A percentile compares a stretch with the other conserved stretches of the same genome.
Evolutionary conservation across 2,797 vertebrate species (phyloP).

Genomic region (Chaetophractus vellerosus): DNA sequence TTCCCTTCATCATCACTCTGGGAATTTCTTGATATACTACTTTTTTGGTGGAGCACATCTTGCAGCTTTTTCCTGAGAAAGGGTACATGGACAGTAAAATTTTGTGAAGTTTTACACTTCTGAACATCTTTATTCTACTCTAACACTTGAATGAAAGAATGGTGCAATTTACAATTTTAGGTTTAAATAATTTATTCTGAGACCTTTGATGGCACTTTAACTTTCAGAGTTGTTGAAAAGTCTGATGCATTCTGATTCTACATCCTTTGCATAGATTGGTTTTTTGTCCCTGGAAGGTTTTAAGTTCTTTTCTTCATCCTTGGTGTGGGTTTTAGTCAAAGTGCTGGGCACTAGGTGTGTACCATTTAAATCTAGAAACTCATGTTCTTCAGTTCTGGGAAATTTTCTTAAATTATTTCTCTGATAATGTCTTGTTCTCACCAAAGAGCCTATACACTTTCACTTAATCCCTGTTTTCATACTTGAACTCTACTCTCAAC

Average conservation of each 20-base stretch:
- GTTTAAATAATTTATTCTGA: constrained; percentile 1
- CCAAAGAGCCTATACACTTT: not conserved
- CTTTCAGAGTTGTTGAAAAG: constrained; percentile 15
- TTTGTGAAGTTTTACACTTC: not conserved
- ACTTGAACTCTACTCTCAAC: not conserved
- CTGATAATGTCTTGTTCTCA: not conserved
- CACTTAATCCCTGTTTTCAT: not conserved
- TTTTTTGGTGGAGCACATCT: not conserved
- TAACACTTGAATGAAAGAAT: not conserved
- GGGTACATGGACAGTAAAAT: not conserved
- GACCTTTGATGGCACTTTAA: constrained; percentile 1
- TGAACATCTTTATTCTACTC: not conserved
- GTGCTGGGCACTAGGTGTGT: not conserved
- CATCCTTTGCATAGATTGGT: not conserved
- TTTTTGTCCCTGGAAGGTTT: not conserved
- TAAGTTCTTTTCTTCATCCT: not conserved
- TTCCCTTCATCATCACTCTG: not conserved
- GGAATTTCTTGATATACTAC: not conserved
- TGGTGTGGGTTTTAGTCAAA: not conserved
- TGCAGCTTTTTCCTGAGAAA: not conserved
- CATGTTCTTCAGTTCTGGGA: too few relatives aligned
- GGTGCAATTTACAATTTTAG: constrained; percentile 31
- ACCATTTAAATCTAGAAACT: not conserved
- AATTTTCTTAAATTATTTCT: too few relatives aligned
- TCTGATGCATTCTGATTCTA: not conserved